These are phyloP conservation scores for Pagetopsis macropterus DNA, from an alignment of 2,797 vertebrate genomes.

Conservation along the genomic window DNA sequence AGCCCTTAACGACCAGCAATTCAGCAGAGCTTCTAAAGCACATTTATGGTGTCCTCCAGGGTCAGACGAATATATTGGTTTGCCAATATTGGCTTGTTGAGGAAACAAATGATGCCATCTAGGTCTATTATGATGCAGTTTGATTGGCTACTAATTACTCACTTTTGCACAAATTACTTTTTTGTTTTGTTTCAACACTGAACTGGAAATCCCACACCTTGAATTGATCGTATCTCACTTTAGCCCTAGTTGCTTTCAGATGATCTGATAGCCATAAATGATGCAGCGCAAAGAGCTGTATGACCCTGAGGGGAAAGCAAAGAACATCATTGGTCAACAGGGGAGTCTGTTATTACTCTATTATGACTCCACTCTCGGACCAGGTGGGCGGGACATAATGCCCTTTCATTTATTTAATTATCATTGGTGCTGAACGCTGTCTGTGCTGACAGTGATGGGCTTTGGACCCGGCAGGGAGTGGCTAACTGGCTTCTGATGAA, in stretches of 20 bases:
- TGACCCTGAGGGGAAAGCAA: background rate
- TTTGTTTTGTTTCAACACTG: no score
- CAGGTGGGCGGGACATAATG: background rate
- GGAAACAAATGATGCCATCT: background rate
- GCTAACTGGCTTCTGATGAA: constrained; percentile 47
- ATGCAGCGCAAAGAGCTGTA: background rate
- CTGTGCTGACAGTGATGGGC: constrained; percentile 14
- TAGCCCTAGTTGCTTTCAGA: background rate
- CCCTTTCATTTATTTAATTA: background rate
- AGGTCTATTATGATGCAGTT: background rate
- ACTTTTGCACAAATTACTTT: background rate
- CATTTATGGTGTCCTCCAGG: constrained; percentile 2
- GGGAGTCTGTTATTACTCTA: no score
- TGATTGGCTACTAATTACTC: background rate
- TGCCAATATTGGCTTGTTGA: background rate
- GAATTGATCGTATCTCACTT: no score
- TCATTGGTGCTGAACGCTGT: background rate
- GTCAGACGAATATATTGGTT: constrained; percentile 2
- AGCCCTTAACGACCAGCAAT: constrained; percentile 36
- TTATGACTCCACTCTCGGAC: constrained; percentile 15
- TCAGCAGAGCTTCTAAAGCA: constrained; percentile 34
- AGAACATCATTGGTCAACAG: no score
- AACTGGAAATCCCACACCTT: no score
- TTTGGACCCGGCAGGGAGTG: constrained; percentile 50
- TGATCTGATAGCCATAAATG: constrained; percentile 10